Base-by-base conservation (phyloP, 2,888 invertebrate species). In the Tetanocera ferruginea region DNA sequence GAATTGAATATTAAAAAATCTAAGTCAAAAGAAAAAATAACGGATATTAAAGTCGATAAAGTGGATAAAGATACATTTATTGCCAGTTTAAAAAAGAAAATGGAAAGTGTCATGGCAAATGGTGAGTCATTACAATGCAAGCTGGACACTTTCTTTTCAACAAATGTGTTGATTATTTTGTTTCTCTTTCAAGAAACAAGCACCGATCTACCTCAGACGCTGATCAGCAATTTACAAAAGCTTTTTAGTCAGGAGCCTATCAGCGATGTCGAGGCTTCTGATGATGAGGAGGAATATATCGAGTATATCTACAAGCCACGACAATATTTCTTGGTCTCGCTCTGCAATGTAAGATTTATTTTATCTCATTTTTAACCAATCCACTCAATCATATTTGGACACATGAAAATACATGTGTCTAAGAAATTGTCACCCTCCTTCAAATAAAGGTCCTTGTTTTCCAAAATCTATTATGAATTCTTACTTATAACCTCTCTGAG, bases 251-350 rank as follows among this genome's bases (percentile, higher is more conserved):
- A 85, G 75, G 84, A 82, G 23, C 88, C 87, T 3, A 80, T 87
- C 5, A 86, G 84, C 23, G 87, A 88, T 79, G 81, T 87, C 3
- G 87, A 85, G 62, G 85, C 88, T 5, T 87, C 90, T 34, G 91
- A 88, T 25, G 92, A 92, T 79, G 92, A 92, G 34, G 92, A 92
- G 52, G 92, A 92, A 76, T 92, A 92, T 76, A 90, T 93, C 69
- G 92, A 93, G 70, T 93, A 93, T 83, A 92, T 93, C 80, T 93
- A 93, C 80, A 93, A 91, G 84, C 94, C 94, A 74, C 91, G 94
- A 11, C 92, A 92, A 84, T 92, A 93, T 17, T 94, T 92, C 85
- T 88, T 93, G 49, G 91, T 92, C 60, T 92, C 92, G 79, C 88
- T 92, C 5, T 94, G 94, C 80, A 87, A 89, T 81, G 89, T 88